These are phyloP conservation scores for Gavia stellata DNA, from an alignment of 2,113 vertebrate species.

Conservation along the genomic window DNA sequence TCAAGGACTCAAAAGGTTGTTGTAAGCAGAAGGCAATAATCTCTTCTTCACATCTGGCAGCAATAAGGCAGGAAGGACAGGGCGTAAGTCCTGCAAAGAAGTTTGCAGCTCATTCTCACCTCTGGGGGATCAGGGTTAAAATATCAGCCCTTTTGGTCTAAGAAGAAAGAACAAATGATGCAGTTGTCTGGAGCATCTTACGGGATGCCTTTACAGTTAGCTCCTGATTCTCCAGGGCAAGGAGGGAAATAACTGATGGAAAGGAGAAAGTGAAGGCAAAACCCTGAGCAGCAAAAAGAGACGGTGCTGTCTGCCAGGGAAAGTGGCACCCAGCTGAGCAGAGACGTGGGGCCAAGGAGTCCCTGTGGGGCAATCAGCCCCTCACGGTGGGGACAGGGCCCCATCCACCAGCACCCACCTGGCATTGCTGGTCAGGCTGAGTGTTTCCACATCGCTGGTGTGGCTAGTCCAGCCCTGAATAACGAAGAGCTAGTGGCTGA, in stretches of 20 bases:
- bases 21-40: not conserved
- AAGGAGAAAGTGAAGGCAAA: not conserved
- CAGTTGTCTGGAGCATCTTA: not conserved
- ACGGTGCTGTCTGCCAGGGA: not conserved
- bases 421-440: not conserved
- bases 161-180: not conserved
- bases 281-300: not conserved
- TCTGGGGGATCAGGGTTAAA: not conserved
- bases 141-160: not conserved
- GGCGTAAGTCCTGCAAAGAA: not conserved
- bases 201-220: not conserved
- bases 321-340: not conserved
- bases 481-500: not conserved
- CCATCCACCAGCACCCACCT: not conserved
- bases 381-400: rapidly evolving
- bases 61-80: not conserved
- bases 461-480: not conserved
- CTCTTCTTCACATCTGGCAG: not conserved
- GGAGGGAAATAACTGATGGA: not conserved
- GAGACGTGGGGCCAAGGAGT: not conserved
- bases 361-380: not conserved
- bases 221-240: not conserved
- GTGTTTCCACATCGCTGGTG: not conserved
- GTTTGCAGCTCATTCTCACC: not conserved
- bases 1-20: not conserved